Base-by-base conservation (phyloP, 2,888 invertebrate genomes). In the Lordiphosa fenestrarum region DNA sequence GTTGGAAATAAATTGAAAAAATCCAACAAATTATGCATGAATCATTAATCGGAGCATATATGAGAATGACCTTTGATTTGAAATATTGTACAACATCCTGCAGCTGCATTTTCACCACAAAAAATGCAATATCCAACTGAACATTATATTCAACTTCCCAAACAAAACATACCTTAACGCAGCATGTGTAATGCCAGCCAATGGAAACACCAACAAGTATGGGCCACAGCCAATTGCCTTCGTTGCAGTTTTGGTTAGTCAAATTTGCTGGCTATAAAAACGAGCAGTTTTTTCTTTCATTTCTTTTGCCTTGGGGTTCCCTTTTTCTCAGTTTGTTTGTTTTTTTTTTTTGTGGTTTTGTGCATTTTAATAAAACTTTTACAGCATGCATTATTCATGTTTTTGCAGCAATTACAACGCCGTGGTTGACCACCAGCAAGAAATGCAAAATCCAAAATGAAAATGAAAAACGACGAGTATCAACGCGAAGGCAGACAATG, bases 301-400 rank as follows among this genome's bases (percentile, higher is more conserved):
- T 38, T 41, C 36, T 9, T 12, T 33, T 13, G 30, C 57, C 38
- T 64, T 49, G 2, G 25, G 25, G 25, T 51, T 36, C 23, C 33
- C 23, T 44, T 41, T 48, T 44, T 40, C 36, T 9, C 7, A 6
- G 2, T 38, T 5, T 48, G 9, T 6, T 33, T 12, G 9, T 42
- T 60, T 50, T 62, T 60, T 39, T 35, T 12, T 51, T 50, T 78
- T 64, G 64, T 62, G 64, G 59, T 42, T 71, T 64, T 72, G 46
- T 74, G 76, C 60, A 73, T 75, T 85, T 71, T 66, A 71, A 78
- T 80, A 80, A 75, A 84, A 80, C 58, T 83, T 80, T 75, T 62
- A 44, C 36, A 61, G 62, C 66, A 76, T 80, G 73, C 73, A 77
- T 84, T 85, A 83, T 83, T 84, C 73, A 78, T 80, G 69, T 61